Evolutionary conservation across 2,113 vertebrate genomes (phyloP).

Genomic region (Andinoacara biseriatus): DNA sequence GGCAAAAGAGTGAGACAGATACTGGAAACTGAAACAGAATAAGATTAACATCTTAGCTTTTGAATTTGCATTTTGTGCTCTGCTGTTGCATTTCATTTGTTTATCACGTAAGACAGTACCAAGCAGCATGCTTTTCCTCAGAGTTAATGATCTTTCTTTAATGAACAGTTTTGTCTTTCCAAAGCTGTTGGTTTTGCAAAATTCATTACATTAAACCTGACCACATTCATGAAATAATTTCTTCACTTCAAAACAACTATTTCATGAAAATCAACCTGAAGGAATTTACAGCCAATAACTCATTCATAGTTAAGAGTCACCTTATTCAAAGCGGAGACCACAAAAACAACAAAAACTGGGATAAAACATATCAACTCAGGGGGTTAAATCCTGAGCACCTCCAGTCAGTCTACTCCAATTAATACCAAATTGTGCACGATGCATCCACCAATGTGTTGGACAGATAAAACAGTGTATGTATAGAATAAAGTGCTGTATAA

Average conservation of each 20-base stretch:
- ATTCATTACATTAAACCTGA: slow-evolving; percentile 1
- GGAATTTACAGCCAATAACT: background rate
- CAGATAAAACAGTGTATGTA: too few relatives aligned
- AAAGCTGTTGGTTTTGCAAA: slow-evolving; percentile 10
- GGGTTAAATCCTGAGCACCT: background rate
- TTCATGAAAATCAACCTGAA: slow-evolving; percentile 2
- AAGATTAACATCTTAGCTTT: slow-evolving; percentile 35
- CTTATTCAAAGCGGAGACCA: background rate
- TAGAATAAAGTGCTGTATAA: background rate
- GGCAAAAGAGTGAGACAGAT: slow-evolving; percentile 3
- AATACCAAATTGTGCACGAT: background rate
- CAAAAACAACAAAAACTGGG: background rate
- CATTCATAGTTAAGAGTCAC: background rate
- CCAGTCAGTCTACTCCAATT: background rate
- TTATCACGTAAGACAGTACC: slow-evolving; percentile 8
- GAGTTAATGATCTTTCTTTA: slow-evolving; percentile 18
- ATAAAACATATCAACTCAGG: background rate
- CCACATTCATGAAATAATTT: background rate
- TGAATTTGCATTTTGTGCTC: slow-evolving; percentile 21
- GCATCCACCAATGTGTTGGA: background rate
- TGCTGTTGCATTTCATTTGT: background rate
- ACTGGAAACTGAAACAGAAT: slow-evolving; percentile 13
- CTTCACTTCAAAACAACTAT: background rate
- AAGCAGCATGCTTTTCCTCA: background rate
- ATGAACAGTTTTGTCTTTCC: slow-evolving; percentile 23